Evolutionary conservation across 2,888 invertebrate genomes (phyloP).

Genomic region (Corbicula japonica): DNA sequence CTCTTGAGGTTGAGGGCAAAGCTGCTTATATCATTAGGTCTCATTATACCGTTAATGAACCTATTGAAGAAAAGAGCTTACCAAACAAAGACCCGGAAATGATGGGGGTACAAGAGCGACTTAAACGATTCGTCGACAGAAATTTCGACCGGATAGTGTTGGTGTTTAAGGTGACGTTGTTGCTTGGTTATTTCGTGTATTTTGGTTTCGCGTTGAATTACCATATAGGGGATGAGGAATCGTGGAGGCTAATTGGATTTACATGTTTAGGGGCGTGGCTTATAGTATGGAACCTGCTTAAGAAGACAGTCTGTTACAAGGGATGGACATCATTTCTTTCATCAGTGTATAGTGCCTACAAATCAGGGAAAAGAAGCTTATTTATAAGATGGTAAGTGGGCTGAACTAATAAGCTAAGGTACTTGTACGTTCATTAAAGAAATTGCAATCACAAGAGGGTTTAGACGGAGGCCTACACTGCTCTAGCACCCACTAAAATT

Average conservation of each 20-base stretch:
- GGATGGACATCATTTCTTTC: background rate
- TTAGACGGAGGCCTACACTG: too few species aligned
- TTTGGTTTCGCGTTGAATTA: slow-evolving; percentile 54
- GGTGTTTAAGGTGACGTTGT: slow-evolving; percentile 3
- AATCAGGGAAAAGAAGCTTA: background rate
- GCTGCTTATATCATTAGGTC: too few species aligned
- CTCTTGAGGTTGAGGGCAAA: too few species aligned
- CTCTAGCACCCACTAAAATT: background rate
- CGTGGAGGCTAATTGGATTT: slow-evolving; percentile 60
- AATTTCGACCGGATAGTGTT: background rate
- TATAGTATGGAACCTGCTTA: slow-evolving; percentile 35
- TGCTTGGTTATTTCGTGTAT: slow-evolving; percentile 51
- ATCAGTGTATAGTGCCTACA: background rate
- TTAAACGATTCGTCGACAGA: background rate
- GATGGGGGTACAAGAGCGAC: too few species aligned
- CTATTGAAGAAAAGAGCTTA: too few species aligned
- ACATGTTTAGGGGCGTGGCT: slow-evolving; percentile 51
- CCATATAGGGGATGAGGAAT: slow-evolving; percentile 68
- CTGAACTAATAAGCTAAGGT: background rate
- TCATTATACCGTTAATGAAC: too few species aligned
- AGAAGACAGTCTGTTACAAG: slow-evolving; percentile 22
- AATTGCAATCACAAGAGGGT: background rate
- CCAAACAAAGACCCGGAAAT: too few species aligned
- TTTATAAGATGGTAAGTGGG: slow-evolving; percentile 3
- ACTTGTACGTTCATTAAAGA: background rate